Evolutionary conservation across 2,888 invertebrate genomes (phyloP).

Genomic region (Dryobotodes eremita): DNA sequence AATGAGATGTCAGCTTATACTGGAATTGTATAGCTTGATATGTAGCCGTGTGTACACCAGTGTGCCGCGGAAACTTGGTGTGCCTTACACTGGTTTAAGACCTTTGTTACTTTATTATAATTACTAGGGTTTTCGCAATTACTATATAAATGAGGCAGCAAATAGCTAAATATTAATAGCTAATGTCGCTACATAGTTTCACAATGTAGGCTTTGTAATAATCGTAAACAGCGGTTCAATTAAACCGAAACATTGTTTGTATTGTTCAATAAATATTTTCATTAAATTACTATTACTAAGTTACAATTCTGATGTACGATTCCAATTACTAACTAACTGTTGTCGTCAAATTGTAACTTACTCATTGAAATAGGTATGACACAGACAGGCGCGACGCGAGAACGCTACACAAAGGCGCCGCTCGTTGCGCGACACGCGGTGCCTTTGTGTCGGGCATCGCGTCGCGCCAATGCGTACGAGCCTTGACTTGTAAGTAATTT

Average conservation of each 20-base stretch:
- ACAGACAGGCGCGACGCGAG: no score
- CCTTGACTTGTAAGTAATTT: no score
- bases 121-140: conserved; percentile 8
- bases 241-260: conserved; percentile 32
- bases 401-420: no score
- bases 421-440: no score
- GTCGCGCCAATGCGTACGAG: no score
- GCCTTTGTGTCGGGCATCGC: no score
- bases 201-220: conserved; percentile 46
- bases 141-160: conserved; percentile 16
- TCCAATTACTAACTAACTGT: conserved; percentile 5
- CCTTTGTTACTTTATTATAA: conserved; percentile 38
- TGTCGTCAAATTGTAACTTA: no score
- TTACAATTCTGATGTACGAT: background rate
- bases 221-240: conserved; percentile 53
- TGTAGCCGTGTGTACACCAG: no score
- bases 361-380: no score
- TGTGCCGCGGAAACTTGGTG: no score
- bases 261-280: conserved; percentile 33
- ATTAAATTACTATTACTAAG: conserved; percentile 1
- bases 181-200: conserved; percentile 54
- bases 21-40: no score
- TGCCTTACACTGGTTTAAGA: conserved; percentile 6
- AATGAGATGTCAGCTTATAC: no score
- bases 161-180: conserved; percentile 47